These are phyloP conservation scores for Indri indri DNA, from an alignment of 2,113 vertebrate genomes.

Conservation along the genomic window DNA sequence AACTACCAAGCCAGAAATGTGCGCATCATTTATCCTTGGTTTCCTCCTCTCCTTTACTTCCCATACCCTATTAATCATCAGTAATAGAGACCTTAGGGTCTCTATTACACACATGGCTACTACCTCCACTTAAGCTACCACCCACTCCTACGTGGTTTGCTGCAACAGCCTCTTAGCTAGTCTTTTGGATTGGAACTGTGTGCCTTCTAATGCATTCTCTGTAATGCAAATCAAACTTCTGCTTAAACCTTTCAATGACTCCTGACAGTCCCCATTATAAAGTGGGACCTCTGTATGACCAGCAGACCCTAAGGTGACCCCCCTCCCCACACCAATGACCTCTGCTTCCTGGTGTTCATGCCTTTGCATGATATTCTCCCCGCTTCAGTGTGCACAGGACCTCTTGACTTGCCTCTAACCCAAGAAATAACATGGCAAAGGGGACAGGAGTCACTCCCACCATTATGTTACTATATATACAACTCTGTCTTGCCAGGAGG, in stretches of 20 bases:
- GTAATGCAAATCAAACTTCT: neutral
- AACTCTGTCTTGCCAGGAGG: neutral
- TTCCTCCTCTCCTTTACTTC: neutral
- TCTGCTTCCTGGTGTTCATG: neutral
- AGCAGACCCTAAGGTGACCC: neutral
- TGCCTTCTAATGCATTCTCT: neutral
- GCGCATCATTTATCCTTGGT: neutral
- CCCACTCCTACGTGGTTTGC: neutral
- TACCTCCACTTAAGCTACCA: neutral
- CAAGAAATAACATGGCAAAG: neutral
- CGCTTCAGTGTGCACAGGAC: neutral
- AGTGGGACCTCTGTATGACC: neutral
- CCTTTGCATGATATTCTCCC: neutral
- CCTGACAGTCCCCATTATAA: neutral
- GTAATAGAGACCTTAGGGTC: neutral
- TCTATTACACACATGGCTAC: neutral
- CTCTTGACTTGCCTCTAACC: neutral
- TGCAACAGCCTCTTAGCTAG: neutral
- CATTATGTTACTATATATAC: neutral
- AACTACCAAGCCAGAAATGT: neutral
- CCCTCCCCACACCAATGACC: neutral
- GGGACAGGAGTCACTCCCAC: neutral
- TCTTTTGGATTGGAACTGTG: neutral
- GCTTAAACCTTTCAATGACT: neutral
- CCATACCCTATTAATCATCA: neutral